A percentile compares a stretch with the other conserved stretches of the same genome.
These are phyloP conservation scores for Apaloderma vittatum DNA, from an alignment of 2,113 vertebrate genomes.

Conservation along the genomic window DNA sequence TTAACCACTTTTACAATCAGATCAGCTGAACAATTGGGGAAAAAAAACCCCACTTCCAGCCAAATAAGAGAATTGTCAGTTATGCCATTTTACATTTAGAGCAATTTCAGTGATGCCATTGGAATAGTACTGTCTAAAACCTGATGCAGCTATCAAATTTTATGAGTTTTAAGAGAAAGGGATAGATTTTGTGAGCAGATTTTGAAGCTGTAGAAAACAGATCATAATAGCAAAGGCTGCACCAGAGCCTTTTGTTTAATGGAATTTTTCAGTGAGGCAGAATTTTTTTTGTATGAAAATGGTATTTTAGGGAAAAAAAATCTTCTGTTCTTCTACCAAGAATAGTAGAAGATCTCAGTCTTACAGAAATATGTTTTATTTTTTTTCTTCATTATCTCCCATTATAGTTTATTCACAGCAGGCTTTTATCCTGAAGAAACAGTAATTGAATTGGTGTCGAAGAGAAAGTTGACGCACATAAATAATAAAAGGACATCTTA, in stretches of 20 bases:
- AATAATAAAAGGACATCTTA: slow-evolving; percentile 38
- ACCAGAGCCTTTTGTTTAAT: neutral
- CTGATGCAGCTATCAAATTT: neutral
- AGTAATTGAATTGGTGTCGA: slow-evolving; percentile 64
- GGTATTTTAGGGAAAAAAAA: neutral
- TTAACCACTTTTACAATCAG: neutral
- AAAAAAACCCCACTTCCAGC: neutral
- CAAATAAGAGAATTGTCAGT: neutral
- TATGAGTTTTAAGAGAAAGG: neutral
- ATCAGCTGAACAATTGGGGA: neutral
- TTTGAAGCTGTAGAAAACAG: neutral
- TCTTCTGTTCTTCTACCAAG: neutral
- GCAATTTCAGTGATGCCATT: neutral
- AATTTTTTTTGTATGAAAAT: neutral
- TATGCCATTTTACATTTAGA: neutral
- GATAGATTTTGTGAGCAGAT: neutral
- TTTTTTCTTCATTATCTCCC: slow-evolving; percentile 17
- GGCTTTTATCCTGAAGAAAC: slow-evolving; percentile 59
- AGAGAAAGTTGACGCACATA: slow-evolving; percentile 47
- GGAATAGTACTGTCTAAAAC: neutral
- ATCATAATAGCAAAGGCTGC: neutral
- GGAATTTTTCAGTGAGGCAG: neutral
- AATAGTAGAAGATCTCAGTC: neutral
- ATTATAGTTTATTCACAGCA: slow-evolving; percentile 42
- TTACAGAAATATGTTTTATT: neutral